A percentile compares a stretch with the other conserved stretches of the same genome.
These are phyloP conservation scores for Sitta carolinensis DNA, from an alignment of 2,797 vertebrate genomes.

Conservation along the genomic window DNA sequence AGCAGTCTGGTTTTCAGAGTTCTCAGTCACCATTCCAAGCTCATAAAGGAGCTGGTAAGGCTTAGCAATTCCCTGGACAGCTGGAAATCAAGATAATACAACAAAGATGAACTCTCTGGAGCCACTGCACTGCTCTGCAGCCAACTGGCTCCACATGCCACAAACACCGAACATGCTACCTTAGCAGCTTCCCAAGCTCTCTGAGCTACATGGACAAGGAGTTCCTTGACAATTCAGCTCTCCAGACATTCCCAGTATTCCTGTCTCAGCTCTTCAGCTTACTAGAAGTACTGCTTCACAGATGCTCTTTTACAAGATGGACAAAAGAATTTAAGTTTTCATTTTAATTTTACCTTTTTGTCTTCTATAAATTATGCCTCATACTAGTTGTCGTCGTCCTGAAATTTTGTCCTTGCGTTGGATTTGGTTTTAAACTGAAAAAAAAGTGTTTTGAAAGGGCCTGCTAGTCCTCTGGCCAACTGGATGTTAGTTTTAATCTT, in stretches of 20 bases:
- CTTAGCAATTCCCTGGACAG: not conserved
- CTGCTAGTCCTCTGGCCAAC: not conserved
- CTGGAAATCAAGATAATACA: not conserved
- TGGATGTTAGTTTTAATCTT: not conserved
- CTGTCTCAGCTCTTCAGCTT: not conserved
- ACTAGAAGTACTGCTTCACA: not conserved
- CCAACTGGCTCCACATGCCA: not conserved
- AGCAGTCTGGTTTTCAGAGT: not conserved
- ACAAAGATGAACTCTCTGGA: not conserved
- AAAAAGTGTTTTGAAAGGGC: not conserved
- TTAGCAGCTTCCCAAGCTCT: not conserved
- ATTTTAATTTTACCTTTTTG: not conserved
- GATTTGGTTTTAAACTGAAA: not conserved
- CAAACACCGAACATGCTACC: not conserved
- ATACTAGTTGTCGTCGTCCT: not conserved
- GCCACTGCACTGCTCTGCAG: not conserved
- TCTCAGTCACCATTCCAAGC: not conserved
- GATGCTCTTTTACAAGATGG: not conserved
- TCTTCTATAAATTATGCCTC: not conserved
- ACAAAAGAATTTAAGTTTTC: not conserved
- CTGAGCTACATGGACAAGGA: fast-evolving
- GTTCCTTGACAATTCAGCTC: not conserved
- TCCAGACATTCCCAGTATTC: not conserved
- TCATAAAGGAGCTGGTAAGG: not conserved
- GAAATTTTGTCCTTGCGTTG: not conserved